Base-by-base conservation (phyloP, 2,888 invertebrate genomes). In the Candidula unifasciata region DNA sequence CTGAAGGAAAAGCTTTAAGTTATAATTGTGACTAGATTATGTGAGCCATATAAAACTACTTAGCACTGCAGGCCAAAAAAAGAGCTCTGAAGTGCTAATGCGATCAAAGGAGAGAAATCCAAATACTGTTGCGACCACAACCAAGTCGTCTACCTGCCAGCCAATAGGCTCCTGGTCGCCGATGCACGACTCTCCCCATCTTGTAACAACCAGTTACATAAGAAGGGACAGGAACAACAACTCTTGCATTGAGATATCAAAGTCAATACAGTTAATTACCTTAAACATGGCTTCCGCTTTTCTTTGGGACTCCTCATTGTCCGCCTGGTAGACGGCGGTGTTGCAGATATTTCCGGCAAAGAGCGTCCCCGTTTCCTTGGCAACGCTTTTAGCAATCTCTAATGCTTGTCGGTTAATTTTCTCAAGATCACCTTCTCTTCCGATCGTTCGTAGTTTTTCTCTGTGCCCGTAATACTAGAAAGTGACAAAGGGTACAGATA, bases 311-410 rank as follows among this genome's bases (percentile, higher is more conserved):
- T 83, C 83, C 10, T 82, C 82, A 33, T 85, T 60, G 66, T 83
- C 74, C 21, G 35, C 21, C 37, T 83, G 66, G 57, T 79, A 85
- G 30, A 82, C 66, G n/a, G 83, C 64, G 16, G 90, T 89, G 88
- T 93, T 93, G 85, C 90, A 91, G 8, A 93, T 89, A 85, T 93
- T 91, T 80, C 93, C 93, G 27, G 93, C 93, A 90, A 93, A 91
- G 27, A 93, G 87, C 0, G 90, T 92, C 16, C 91, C 92, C 18
- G 91, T 91, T 78, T 87, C 87, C 71, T 91, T 89, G 6, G 93
- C 93, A 37, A 93, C 93, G 73, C 92, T 88, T 2, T 90, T 90
- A 6, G 93, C 93, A 27, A 93, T 89, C 60, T 88, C 84, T 68
- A 93, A 86, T 0, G 93, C 93, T 21, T 82, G 74, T 10, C 87